Base-by-base conservation (phyloP, 2,888 invertebrate genomes). In the Latrodectus hesperus region DNA sequence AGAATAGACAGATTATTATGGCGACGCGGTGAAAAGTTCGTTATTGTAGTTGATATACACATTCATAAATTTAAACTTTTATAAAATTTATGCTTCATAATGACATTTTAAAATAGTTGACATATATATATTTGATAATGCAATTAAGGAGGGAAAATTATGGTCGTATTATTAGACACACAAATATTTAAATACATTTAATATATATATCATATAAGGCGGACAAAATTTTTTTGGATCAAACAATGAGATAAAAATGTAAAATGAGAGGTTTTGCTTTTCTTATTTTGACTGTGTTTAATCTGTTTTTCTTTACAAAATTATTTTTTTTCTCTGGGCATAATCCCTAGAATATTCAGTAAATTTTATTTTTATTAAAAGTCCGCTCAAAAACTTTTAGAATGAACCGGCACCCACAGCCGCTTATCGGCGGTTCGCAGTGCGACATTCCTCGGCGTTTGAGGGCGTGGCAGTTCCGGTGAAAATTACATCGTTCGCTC, bases 361-460 rank as follows among this genome's bases (percentile, higher is more conserved):
- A 55, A 55, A 55, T 14, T 38, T 38, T 38, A 38, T 38, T 38
- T 38, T 38, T 38, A 38, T 38, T 38, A 38, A 38, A 38, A 38
- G 38, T 38, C 38, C 38, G 38, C 51, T 74, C 49, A 78, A 73
- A 55, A 22, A 38, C 78, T 71, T 84, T 75, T 78, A 85, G 17
- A 17, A 26, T 17, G 67, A 68, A 17, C 67, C 17, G 22, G 12
- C n/a, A 26, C n/a, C 12, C 26, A 17, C 67, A 52, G 0, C 38
- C 17, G 22, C 86, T 86, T 86, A 86, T 86, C 86, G 14, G 68
- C 74, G 68, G 79, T 16, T 10, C 22, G 70, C 85, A 85, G 65
- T 72, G 26, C 64, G 11, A 51, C 51, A 16, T 10, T 51, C n/a
- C 26, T 0, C 68, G 22, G 79, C 79, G 11, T 10, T 51, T 2